Conservation (phyloP, 1,140 invertebrate species). For the Zaprionus tsacasi region DNA sequence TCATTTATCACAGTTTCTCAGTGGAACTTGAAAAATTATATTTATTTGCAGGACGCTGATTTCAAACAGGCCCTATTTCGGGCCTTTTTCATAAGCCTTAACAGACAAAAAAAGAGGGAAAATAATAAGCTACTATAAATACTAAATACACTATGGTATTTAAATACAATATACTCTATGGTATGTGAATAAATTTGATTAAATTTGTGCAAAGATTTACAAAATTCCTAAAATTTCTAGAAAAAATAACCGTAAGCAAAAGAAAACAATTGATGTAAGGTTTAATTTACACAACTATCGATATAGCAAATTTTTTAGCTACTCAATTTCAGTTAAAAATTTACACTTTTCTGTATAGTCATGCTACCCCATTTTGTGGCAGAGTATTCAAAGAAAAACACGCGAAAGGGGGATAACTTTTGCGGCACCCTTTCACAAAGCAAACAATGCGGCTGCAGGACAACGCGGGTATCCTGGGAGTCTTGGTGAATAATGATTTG, state of each 20-base stretch:
- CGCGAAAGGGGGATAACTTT: conserved; percentile 11
- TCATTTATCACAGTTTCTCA: conserved; percentile 45
- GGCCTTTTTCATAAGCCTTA: conserved; percentile 6
- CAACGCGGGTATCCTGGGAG: conserved; percentile 32
- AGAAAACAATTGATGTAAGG: too few species aligned
- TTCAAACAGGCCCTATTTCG: conserved; percentile 32
- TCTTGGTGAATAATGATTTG: conserved; percentile 80
- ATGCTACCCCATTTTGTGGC: not conserved
- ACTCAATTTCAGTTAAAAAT: not conserved
- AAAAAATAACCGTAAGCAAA: too few species aligned
- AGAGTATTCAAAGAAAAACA: conserved; percentile 12
- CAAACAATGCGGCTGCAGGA: conserved; percentile 52
- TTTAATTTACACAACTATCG: too few species aligned
- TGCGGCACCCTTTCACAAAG: conserved; percentile 49
- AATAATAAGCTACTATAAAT: not conserved
- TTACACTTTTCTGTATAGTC: not conserved
- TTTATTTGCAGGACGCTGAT: conserved; percentile 66
- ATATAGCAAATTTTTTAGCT: too few species aligned
- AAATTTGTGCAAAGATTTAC: too few species aligned
- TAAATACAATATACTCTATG: not conserved
- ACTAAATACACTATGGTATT: not conserved
- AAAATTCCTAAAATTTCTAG: too few species aligned
- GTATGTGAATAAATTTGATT: not conserved
- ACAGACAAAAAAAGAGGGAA: conserved; percentile 3
- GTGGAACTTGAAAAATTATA: conserved; percentile 68